phyloP scores from a whole-genome alignment of 2,888 invertebrate species.

The Amblyteles armatorius region DNA sequence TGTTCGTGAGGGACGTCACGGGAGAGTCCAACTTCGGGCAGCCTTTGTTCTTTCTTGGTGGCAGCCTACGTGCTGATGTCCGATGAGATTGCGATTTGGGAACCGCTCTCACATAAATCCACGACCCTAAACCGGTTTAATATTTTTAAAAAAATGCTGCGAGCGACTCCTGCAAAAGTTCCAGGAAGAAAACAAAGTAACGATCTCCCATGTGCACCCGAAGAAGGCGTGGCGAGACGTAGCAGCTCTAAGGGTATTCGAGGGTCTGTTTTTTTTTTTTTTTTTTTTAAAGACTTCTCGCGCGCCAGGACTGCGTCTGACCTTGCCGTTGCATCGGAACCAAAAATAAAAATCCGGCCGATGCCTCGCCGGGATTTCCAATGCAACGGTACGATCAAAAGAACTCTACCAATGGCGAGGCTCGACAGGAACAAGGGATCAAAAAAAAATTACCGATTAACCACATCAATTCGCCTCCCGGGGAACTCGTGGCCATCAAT shows the following conservation, averaged over 20 bases:
- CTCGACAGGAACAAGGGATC: too few relatives aligned
- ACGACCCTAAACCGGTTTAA: constrained; percentile 28
- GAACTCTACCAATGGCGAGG: not conserved
- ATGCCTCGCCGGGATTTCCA: not conserved
- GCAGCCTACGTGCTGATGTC: not conserved
- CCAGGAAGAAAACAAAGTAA: not conserved
- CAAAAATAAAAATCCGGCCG: not conserved
- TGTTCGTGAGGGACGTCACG: not conserved
- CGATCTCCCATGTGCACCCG: not conserved
- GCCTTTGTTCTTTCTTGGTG: not conserved
- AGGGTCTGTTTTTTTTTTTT: not conserved
- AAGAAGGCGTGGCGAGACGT: not conserved
- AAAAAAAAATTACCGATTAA: too few relatives aligned
- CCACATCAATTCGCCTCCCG: too few relatives aligned
- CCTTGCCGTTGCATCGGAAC: not conserved
- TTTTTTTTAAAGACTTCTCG: not conserved
- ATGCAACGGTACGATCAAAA: not conserved
- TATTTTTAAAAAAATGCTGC: not conserved
- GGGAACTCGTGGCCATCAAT: too few relatives aligned
- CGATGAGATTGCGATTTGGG: not conserved
- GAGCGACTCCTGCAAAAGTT: not conserved
- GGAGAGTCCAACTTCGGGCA: not conserved
- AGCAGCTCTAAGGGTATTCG: not conserved
- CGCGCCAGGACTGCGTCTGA: not conserved
- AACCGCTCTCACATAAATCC: not conserved